Evolutionary conservation across 2,888 invertebrate species (phyloP).

Genomic region (Drosophila lacicola): DNA sequence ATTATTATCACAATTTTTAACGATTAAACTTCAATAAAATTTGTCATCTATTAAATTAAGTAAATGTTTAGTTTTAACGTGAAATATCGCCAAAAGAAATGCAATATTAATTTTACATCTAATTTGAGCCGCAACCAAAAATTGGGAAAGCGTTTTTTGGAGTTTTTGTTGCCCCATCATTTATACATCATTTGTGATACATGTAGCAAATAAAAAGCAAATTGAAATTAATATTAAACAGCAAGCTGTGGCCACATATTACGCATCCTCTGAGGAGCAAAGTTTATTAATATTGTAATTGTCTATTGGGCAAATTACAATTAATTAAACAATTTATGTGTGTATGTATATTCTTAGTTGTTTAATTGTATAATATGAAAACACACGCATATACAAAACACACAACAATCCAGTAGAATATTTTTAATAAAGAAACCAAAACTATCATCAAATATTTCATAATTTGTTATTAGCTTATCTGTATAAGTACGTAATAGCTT

Average conservation of each 20-base stretch:
- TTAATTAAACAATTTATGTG: conserved; percentile 9
- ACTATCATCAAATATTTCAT: conserved; percentile 10
- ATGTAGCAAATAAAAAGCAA: conserved; percentile 39
- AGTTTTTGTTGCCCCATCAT: conserved; percentile 35
- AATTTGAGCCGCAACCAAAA: conserved; percentile 7
- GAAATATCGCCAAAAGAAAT: conserved; percentile 59
- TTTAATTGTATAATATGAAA: conserved; percentile 41
- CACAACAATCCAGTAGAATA: conserved; percentile 48
- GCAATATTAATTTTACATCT: conserved; percentile 42
- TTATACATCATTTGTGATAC: conserved; percentile 56
- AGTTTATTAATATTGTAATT: conserved; percentile 27
- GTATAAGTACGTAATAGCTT: too few species aligned
- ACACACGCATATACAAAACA: conserved; percentile 26
- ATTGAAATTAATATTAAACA: conserved; percentile 27
- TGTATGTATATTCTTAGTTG: conserved; percentile 37
- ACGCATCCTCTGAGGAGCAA: conserved; percentile 57
- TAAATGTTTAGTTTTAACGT: conserved; percentile 36
- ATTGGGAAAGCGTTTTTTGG: conserved; percentile 1
- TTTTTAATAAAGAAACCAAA: conserved; percentile 66
- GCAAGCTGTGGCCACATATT: conserved; percentile 61
- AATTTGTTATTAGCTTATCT: not conserved
- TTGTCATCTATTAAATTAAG: conserved; percentile 57
- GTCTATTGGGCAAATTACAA: conserved; percentile 15
- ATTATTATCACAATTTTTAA: conserved; percentile 57
- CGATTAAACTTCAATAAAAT: conserved; percentile 40